Conservation (phyloP, 2,113 vertebrate species). For the Leiothrix lutea region DNA sequence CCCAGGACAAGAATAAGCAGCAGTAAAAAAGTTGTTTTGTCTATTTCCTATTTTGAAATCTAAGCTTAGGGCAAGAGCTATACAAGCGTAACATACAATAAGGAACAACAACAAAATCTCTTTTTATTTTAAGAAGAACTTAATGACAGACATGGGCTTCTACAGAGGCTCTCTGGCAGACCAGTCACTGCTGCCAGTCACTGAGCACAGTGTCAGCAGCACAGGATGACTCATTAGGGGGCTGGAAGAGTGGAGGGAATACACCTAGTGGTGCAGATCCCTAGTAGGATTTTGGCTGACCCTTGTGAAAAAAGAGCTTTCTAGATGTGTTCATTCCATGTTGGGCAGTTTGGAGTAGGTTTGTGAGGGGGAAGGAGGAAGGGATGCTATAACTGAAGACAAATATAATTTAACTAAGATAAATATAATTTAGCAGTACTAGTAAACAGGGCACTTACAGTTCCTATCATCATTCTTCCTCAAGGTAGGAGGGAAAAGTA, state of each 20-base stretch:
- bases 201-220: not conserved
- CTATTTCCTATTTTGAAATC: not conserved
- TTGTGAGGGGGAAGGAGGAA: not conserved
- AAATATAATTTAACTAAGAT: not conserved
- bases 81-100: not conserved
- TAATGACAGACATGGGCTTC: not conserved
- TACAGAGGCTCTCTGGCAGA: not conserved
- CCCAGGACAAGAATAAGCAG: not conserved
- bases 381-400: not conserved
- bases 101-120: not conserved
- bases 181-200: not conserved
- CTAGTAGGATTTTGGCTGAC: not conserved
- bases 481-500: not conserved
- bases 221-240: not conserved
- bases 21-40: not conserved
- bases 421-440: not conserved
- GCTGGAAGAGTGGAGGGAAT: not conserved
- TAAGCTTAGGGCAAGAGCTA: not conserved
- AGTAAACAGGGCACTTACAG: not conserved
- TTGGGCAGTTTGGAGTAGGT: not conserved
- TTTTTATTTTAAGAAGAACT: not conserved
- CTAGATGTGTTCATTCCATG: not conserved
- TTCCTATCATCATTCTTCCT: not conserved
- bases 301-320: not conserved
- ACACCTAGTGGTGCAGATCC: not conserved